Evolutionary conservation across 2,888 invertebrate species (phyloP).

Genomic region (Lasius fuliginosus): DNA sequence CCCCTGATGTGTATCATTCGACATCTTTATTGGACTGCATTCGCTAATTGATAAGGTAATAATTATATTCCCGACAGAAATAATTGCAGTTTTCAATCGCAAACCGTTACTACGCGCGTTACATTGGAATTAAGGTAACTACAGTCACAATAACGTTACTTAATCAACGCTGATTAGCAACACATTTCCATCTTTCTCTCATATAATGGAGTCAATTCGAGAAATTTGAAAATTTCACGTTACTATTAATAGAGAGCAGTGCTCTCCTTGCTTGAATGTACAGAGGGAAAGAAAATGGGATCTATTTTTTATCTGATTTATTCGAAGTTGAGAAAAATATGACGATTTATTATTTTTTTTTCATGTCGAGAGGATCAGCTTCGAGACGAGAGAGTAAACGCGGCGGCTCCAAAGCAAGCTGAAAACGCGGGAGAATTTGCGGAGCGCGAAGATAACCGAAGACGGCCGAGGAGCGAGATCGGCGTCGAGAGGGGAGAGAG

Average conservation of each 20-base stretch:
- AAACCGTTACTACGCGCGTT: neutral
- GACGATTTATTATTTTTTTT: neutral
- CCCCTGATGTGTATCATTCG: no score
- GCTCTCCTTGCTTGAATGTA: no score
- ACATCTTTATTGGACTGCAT: neutral
- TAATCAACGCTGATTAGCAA: neutral
- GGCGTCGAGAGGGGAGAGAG: constrained; percentile 25
- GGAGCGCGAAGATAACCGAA: constrained; percentile 42
- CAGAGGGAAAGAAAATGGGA: no score
- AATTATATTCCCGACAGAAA: neutral
- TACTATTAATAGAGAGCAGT: neutral
- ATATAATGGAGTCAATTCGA: neutral
- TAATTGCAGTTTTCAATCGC: neutral
- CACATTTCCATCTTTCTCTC: neutral
- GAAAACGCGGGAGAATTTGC: neutral
- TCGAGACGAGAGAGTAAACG: neutral
- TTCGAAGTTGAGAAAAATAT: no score
- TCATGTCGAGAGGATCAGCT: neutral
- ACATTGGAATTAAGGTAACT: neutral
- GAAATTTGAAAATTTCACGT: neutral
- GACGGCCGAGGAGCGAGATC: neutral
- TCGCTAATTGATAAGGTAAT: neutral
- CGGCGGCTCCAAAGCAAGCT: neutral
- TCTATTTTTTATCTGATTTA: no score
- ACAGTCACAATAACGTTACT: neutral